These are phyloP conservation scores for Drosophila paranaensis DNA, from an alignment of 2,888 invertebrate genomes.

Conservation along the genomic window DNA sequence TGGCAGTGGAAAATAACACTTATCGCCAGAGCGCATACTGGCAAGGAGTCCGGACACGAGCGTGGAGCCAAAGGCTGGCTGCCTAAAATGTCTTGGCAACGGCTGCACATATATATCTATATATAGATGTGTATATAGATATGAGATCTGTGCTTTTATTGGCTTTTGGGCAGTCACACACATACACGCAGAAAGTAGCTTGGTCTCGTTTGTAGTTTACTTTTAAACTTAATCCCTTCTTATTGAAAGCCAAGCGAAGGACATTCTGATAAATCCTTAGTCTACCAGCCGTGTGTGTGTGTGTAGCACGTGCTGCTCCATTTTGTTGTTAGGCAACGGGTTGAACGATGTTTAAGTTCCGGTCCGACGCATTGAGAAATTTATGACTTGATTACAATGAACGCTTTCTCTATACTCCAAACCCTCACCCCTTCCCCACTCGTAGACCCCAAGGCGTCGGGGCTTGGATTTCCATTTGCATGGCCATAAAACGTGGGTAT, in stretches of 20 bases:
- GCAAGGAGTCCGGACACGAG: constrained; percentile 6
- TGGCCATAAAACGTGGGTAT: constrained; percentile 49
- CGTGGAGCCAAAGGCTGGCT: neutral
- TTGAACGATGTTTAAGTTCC: constrained; percentile 57
- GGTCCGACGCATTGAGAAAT: constrained; percentile 66
- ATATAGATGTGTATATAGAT: constrained; percentile 41
- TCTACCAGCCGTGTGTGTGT: constrained; percentile 16
- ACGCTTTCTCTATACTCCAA: constrained; percentile 2
- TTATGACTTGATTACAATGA: constrained; percentile 78
- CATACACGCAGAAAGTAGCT: constrained; percentile 13
- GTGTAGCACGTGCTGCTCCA: constrained; percentile 61
- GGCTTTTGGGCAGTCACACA: constrained; percentile 44
- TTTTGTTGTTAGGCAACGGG: constrained; percentile 56
- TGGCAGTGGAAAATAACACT: constrained; percentile 77
- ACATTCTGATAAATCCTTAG: constrained; percentile 48
- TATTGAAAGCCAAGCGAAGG: constrained; percentile 66
- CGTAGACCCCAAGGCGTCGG: neutral
- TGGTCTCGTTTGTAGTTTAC: constrained; percentile 74
- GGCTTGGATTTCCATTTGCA: constrained; percentile 47
- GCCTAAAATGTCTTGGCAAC: constrained; percentile 22
- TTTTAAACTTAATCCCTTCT: constrained; percentile 77
- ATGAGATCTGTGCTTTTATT: constrained; percentile 74
- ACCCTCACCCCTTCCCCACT: neutral
- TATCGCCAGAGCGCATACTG: constrained; percentile 57
- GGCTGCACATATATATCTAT: constrained; percentile 2